phyloP scores from a whole-genome alignment of 2,888 invertebrate genomes.

The Macaria notata region DNA sequence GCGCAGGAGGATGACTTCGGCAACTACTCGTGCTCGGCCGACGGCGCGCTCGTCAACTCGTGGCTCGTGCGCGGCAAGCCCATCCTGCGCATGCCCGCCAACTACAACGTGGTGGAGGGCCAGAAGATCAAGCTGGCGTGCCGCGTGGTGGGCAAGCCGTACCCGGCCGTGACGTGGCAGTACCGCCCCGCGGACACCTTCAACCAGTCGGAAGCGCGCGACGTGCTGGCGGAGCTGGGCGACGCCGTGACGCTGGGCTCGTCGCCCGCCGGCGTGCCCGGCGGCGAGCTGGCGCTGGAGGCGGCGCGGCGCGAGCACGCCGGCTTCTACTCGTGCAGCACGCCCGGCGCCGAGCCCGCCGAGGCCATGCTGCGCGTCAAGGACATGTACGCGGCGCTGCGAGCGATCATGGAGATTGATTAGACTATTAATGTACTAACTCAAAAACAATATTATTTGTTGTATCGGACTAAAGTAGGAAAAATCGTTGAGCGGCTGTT shows the following conservation, averaged over 20 bases:
- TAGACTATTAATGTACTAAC: no score
- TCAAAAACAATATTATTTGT: no score
- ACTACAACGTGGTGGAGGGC: slow-evolving; percentile 89
- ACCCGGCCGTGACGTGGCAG: slow-evolving; percentile 85
- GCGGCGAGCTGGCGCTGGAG: slow-evolving; percentile 83
- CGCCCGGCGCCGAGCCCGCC: slow-evolving; percentile 31
- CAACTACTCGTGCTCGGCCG: slow-evolving; percentile 83
- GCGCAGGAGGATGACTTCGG: slow-evolving; percentile 83
- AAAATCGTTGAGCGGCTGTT: no score
- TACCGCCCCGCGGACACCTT: slow-evolving; percentile 38
- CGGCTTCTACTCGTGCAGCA: slow-evolving; percentile 70
- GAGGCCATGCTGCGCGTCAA: slow-evolving; percentile 86
- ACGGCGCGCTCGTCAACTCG: slow-evolving; percentile 29
- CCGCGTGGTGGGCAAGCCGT: slow-evolving; percentile 85
- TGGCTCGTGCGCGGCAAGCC: slow-evolving; percentile 75
- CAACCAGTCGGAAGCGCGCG: slow-evolving; percentile 31
- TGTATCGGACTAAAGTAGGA: no score
- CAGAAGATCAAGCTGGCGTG: slow-evolving; percentile 90
- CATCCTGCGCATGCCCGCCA: slow-evolving; percentile 82
- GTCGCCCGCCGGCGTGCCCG: slow-evolving; percentile 39
- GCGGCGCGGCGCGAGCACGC: slow-evolving; percentile 86
- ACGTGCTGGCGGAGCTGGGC: slow-evolving; percentile 26
- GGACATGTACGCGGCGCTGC: slow-evolving; percentile 95
- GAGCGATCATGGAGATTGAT: no score
- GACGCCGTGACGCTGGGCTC: no score